Conservation (phyloP, 1,140 invertebrate genomes). For the Chrysopa pallens region DNA sequence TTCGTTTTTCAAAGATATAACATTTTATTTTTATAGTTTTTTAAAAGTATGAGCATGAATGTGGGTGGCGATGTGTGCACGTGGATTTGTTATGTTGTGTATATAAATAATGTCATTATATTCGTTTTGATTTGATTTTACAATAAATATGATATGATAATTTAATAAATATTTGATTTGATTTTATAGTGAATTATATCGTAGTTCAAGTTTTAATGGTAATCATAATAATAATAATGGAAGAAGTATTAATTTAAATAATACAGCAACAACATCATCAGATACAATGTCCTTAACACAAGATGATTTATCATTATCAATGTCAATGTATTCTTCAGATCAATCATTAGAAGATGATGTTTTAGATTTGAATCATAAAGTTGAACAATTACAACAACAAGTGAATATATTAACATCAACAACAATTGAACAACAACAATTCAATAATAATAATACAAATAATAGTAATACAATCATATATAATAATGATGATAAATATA, state of each 20-base stretch:
- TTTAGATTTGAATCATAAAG: slow-evolving; percentile 76
- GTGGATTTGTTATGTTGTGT: background rate
- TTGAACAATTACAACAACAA: slow-evolving; percentile 78
- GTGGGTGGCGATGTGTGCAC: background rate
- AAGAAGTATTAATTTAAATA: no score
- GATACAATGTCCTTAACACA: no score
- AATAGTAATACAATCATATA: slow-evolving; percentile 12
- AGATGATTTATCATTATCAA: slow-evolving; percentile 25
- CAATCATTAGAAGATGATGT: slow-evolving; percentile 81
- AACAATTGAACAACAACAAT: slow-evolving; percentile 22
- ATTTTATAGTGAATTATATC: slow-evolving; percentile 62
- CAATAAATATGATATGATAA: background rate
- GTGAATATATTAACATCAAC: slow-evolving; percentile 71
- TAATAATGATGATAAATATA: slow-evolving; percentile 68
- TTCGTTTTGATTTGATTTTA: background rate
- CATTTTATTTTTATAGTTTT: slow-evolving; percentile 1
- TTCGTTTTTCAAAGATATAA: slow-evolving; percentile 1
- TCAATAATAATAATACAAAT: no score
- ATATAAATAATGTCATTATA: slow-evolving; percentile 1
- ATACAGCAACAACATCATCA: no score
- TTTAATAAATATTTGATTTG: slow-evolving; percentile 1
- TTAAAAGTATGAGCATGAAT: slow-evolving; percentile 3
- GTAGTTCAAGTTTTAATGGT: slow-evolving; percentile 78
- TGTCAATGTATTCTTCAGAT: slow-evolving; percentile 33
- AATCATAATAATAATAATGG: no score